These are phyloP conservation scores for Cygnus olor DNA, from an alignment of 2,797 vertebrate genomes.

Conservation along the genomic window DNA sequence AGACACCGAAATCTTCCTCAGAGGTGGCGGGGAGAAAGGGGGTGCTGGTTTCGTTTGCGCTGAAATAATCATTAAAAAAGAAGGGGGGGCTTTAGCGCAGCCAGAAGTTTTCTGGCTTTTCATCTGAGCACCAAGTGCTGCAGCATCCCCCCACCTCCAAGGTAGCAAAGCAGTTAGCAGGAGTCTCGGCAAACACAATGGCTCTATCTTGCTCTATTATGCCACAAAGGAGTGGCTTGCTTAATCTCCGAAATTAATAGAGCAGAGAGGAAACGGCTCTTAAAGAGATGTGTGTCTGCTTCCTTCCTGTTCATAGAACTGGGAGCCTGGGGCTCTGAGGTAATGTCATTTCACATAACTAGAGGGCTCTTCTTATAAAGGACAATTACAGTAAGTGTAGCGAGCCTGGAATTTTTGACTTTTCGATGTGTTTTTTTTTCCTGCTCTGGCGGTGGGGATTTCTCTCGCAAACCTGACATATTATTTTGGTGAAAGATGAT, in stretches of 20 bases:
- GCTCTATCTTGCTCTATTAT: conserved; percentile 72
- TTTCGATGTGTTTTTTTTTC: neutral
- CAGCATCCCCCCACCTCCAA: neutral
- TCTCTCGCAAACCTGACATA: conserved; percentile 3
- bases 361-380: conserved; percentile 72
- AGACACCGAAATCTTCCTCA: neutral
- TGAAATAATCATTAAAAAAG: neutral
- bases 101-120: conserved; percentile 26
- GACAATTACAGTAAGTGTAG: conserved; percentile 66
- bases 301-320: conserved; percentile 78
- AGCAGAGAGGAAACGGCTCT: conserved; percentile 79
- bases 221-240: conserved; percentile 74
- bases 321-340: conserved; percentile 69
- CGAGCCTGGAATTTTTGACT: conserved; percentile 60
- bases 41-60: neutral
- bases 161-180: conserved; percentile 43
- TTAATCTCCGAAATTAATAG: conserved; percentile 81
- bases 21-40: neutral
- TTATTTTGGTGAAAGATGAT: neutral
- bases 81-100: neutral
- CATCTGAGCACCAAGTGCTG: conserved; percentile 26
- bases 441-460: neutral
- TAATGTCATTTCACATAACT: conserved; percentile 79
- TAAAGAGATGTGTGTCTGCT: conserved; percentile 75
- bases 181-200: conserved; percentile 64